Evolutionary conservation across 2,113 vertebrate species (phyloP), one percentile per base, ranked within the genome.

Genomic region (Pithys albifrons): DNA sequence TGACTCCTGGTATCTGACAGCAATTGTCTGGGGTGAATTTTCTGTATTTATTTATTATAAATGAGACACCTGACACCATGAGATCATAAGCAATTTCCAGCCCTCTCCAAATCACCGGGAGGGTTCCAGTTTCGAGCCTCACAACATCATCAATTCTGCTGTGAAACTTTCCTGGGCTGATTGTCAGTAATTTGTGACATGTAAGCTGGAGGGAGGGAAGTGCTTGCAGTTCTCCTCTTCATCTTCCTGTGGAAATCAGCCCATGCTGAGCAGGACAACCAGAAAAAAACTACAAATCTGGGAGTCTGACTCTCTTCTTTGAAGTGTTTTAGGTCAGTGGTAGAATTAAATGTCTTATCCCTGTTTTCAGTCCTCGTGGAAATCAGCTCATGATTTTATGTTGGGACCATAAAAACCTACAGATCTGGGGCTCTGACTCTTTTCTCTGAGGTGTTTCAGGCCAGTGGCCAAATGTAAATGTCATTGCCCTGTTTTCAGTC

Each of bases 31-130:
- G 81, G 87, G 78, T 82, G 57, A 75, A 49, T 77, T 97, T 94
- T 74, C 75, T 46, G 37, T 73, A 75, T 94, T 91, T 96, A 93
- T 93, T 97, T 97, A 91, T 96, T 85, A 69, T 67, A 91, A 96
- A 93, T 84, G 95, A 96, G 78, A 85, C 93, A 94, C 80, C 92
- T 93, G 83, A 95, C 86, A 91, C 89, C 57, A 43, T 73, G 84
- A 96, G 94, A 86, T 95, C 96, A 91, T 59, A 84, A 96, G 93
- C 92, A 94, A 96, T 97, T 93, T 96, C 91, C 86, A 93, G 62
- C 89, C 84, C 78, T 88, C 92, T 92, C 85, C 87, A 94, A 90
- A 93, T 95, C 94, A 95, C 51, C 28, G 0, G 33, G 39, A 58
- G 54, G 86, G 69, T 88, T 95, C 91, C 95, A 91, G 71, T 88